These are phyloP conservation scores for Epizoanthus ramosus DNA, from an alignment of 92 coral and sea anemone genomes.

Conservation along the genomic window DNA sequence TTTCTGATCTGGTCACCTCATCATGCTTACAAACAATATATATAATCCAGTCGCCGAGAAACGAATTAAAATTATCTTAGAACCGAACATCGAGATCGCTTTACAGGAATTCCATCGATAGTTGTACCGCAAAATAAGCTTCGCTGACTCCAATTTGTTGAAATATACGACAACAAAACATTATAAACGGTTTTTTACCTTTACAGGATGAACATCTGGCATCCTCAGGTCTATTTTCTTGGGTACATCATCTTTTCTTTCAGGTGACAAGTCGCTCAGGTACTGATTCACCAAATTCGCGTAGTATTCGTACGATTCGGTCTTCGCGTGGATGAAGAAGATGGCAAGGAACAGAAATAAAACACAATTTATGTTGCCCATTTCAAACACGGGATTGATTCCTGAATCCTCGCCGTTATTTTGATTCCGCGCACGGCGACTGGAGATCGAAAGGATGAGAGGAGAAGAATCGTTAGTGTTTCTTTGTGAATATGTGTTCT, in stretches of 20 bases:
- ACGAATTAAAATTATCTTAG: no score
- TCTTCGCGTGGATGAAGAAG: constrained; percentile 5
- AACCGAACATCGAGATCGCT: no score
- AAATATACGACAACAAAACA: not conserved
- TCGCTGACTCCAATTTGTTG: not conserved
- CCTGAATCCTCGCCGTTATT: not conserved
- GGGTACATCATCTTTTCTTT: not conserved
- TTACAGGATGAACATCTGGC: constrained; percentile 39
- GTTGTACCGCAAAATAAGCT: not conserved
- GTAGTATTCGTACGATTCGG: constrained; percentile 30
- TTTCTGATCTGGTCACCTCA: not conserved
- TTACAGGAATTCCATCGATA: not conserved
- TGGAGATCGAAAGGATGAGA: no score
- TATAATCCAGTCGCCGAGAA: no score
- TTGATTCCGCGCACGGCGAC: no score
- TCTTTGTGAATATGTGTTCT: no score
- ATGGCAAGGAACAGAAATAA: constrained; percentile 27
- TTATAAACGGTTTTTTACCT: constrained; percentile 31
- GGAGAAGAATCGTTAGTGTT: no score
- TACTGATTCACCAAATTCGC: constrained; percentile 28
- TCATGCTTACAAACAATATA: not conserved
- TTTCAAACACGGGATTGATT: constrained; percentile 10
- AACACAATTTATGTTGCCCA: constrained; percentile 16
- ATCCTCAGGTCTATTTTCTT: constrained; percentile 17
- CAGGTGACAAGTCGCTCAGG: constrained; percentile 12